These are phyloP conservation scores for Pseudomyrmex dendroicus DNA, from an alignment of 1,140 invertebrate genomes.

Conservation along the genomic window DNA sequence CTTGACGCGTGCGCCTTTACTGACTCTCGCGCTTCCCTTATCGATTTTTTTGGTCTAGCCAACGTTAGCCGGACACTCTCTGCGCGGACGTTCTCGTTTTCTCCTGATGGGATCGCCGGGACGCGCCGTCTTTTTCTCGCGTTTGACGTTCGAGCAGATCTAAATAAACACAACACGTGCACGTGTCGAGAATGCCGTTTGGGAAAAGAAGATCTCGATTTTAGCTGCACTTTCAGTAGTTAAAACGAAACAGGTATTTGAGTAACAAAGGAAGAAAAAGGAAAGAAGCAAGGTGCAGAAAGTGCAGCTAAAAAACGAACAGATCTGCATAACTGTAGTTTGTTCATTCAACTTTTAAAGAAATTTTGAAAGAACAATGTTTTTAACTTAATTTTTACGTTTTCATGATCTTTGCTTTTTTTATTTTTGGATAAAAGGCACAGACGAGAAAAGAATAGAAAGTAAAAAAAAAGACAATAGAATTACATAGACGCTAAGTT, in stretches of 20 bases:
- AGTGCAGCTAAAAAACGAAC: neutral
- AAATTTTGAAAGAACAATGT: too few species aligned
- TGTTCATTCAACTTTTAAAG: neutral
- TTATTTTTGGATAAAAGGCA: neutral
- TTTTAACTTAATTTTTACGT: too few species aligned
- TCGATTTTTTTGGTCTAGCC: slow-evolving; percentile 70
- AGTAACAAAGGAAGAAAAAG: neutral
- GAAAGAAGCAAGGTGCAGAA: neutral
- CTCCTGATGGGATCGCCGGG: neutral
- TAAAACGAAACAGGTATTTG: neutral
- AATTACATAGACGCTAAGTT: neutral
- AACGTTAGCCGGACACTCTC: neutral
- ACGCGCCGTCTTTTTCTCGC: neutral
- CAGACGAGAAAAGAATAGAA: neutral
- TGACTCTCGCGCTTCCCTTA: slow-evolving; percentile 58
- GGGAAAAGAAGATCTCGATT: neutral
- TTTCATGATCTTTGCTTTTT: neutral
- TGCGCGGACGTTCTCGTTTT: neutral
- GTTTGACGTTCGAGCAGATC: too few species aligned
- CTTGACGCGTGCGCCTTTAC: slow-evolving; percentile 74
- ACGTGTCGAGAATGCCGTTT: neutral
- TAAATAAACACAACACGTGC: neutral
- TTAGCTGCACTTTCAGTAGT: neutral
- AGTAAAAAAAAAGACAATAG: neutral
- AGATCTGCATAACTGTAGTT: neutral